phyloP scores from a whole-genome alignment of 2,113 vertebrate genomes.

The Thamnophis sirtalis region DNA sequence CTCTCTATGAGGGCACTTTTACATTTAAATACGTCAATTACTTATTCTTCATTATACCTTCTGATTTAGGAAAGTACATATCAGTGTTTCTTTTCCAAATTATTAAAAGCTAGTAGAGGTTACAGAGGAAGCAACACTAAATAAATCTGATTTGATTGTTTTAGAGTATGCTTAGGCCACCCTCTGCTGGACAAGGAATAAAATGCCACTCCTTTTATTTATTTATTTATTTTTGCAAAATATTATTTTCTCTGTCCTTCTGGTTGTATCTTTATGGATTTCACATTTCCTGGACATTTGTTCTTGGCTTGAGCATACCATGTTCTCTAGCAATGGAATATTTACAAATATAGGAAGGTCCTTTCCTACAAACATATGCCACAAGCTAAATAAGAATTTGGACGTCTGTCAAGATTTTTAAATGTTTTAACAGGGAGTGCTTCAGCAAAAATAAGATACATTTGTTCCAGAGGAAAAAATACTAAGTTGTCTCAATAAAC shows the following conservation, averaged over 20 bases:
- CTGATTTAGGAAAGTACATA: conserved; percentile 6
- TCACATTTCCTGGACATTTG: background rate
- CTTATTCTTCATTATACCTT: conserved; percentile 8
- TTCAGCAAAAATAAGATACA: background rate
- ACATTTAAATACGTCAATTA: conserved; percentile 7
- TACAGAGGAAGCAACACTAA: fast-evolving
- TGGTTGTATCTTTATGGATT: background rate
- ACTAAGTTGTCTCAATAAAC: background rate
- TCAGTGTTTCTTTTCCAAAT: background rate
- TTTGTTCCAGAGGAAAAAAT: background rate
- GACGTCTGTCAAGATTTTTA: background rate
- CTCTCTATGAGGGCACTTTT: conserved; percentile 8
- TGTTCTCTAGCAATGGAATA: background rate
- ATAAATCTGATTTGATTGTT: background rate
- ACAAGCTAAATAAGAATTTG: background rate
- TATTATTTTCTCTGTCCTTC: fast-evolving
- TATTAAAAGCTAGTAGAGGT: background rate
- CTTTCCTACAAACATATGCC: background rate
- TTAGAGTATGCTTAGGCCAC: conserved; percentile 32
- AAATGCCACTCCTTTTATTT: background rate
- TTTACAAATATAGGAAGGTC: background rate
- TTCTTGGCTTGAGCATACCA: background rate
- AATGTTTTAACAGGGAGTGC: background rate
- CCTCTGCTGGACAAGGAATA: conserved; percentile 48
- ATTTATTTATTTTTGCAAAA: background rate